A percentile compares a stretch with the other conserved stretches of the same genome.
These are phyloP conservation scores for Acyrthosiphon pisum DNA, from an alignment of 1,140 invertebrate species.

Conservation along the genomic window DNA sequence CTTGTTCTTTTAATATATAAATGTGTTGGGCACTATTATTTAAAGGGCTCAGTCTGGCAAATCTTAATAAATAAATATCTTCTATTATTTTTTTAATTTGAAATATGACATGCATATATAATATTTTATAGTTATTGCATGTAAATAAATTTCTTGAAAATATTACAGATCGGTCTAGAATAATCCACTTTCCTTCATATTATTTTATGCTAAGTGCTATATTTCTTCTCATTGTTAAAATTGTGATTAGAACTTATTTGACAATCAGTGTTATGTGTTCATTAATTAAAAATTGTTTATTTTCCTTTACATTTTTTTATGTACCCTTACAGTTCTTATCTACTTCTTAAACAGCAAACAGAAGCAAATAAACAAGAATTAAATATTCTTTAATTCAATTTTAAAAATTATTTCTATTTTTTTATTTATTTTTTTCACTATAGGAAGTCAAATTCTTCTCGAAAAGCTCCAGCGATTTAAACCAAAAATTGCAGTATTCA, in stretches of 20 bases:
- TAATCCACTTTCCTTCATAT: neutral
- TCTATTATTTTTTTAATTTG: no score
- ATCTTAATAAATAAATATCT: no score
- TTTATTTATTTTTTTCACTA: constrained; percentile 60
- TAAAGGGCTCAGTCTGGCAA: no score
- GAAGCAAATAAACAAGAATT: neutral
- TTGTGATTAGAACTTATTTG: neutral
- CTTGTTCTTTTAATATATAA: no score
- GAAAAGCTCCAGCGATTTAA: constrained; percentile 92
- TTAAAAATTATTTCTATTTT: neutral
- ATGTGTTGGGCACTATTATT: no score
- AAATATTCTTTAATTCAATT: neutral
- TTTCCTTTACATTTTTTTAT: neutral
- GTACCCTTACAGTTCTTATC: neutral
- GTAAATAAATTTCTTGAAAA: neutral
- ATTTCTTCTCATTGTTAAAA: neutral
- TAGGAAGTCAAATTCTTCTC: constrained; percentile 83
- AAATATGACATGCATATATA: no score
- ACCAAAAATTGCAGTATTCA: constrained; percentile 97
- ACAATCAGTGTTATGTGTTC: neutral
- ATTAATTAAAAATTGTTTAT: neutral
- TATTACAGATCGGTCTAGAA: neutral
- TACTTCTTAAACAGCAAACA: neutral
- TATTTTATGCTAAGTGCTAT: neutral
- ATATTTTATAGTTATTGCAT: no score